These are phyloP conservation scores for Lampris incognitus DNA, from an alignment of 2,113 vertebrate genomes.

Conservation along the genomic window DNA sequence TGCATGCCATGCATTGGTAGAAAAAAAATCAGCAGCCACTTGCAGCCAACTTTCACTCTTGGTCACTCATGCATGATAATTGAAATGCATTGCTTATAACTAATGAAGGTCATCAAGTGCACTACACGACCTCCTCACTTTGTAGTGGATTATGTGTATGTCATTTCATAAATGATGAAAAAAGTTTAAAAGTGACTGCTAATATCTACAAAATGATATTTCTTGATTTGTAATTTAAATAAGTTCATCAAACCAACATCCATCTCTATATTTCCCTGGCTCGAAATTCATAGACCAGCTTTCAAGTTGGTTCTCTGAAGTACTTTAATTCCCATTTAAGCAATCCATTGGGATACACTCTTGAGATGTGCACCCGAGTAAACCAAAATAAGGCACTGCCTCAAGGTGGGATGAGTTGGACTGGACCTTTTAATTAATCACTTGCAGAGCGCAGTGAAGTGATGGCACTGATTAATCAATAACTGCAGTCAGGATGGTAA, in stretches of 20 bases:
- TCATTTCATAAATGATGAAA: neutral
- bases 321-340: too few species aligned
- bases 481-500: slow-evolving; percentile 68
- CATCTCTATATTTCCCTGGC: neutral
- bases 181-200: neutral
- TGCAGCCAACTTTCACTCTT: neutral
- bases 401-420: slow-evolving; percentile 17
- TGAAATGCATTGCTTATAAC: slow-evolving; percentile 19
- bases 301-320: neutral
- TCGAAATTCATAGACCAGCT: neutral
- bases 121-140: neutral
- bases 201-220: neutral
- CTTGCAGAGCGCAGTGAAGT: slow-evolving; percentile 26
- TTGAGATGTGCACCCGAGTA: neutral
- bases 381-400: slow-evolving; percentile 2
- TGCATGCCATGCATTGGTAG: slow-evolving; percentile 8
- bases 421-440: slow-evolving; percentile 53
- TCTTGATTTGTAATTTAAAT: neutral
- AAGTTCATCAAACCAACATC: neutral
- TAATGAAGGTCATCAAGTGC: neutral
- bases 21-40: slow-evolving; percentile 19
- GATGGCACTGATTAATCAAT: slow-evolving; percentile 73
- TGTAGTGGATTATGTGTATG: neutral
- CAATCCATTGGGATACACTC: neutral
- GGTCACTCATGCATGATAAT: neutral